Base-by-base conservation (phyloP, 2,797 vertebrate genomes). In the Pogoniulus pusillus region DNA sequence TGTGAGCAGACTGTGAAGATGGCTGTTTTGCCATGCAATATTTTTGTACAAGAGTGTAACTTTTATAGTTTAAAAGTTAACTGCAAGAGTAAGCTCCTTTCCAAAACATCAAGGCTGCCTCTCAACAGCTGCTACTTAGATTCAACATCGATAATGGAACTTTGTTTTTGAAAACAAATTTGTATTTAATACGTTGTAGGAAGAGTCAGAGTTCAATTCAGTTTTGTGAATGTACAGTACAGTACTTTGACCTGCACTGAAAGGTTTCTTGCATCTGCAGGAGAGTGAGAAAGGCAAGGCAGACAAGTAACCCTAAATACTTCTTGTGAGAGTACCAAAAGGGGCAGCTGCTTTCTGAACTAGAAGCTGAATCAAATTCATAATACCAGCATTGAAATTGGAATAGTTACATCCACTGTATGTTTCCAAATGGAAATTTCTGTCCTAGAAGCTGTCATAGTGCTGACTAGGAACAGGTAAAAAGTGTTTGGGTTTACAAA, bases 1-100 rank as follows among this genome's bases (percentile, higher is more conserved):
- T 68, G 77, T 94, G 94, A 92, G 94, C 87, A 89, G 95, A 95
- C 96, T 95, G 87, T 95, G 96, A 95, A 94, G 73, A 85, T 89
- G 96, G 94, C 94, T 85, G n/a, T 76, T 82, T 87, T 34, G 93
- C 97, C 97, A 79, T 35, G 77, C 53, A 79, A 70, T 90, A 54
- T 91, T 96, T 96, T 93, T 96, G 88, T 94, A 86, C 88, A 63
- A 53, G 92, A 91, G 81, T 92, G 78, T 90, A 78, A 91, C 89
- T 65, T 94, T 76, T 81, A 60, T 70, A 70, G 45, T 82, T 87
- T 69, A 75, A 82, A 82, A 85, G 80, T 71, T 91, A 77, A 55
- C 34, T 16, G 8, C 18, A 76, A 91, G 64, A 1, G 1, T 64
- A 74, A 86, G 79, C 85, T 87, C 59, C 66, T 82, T 95, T 76